phyloP scores from a whole-genome alignment of 2,888 invertebrate genomes.

The Raillietiella orientalis region DNA sequence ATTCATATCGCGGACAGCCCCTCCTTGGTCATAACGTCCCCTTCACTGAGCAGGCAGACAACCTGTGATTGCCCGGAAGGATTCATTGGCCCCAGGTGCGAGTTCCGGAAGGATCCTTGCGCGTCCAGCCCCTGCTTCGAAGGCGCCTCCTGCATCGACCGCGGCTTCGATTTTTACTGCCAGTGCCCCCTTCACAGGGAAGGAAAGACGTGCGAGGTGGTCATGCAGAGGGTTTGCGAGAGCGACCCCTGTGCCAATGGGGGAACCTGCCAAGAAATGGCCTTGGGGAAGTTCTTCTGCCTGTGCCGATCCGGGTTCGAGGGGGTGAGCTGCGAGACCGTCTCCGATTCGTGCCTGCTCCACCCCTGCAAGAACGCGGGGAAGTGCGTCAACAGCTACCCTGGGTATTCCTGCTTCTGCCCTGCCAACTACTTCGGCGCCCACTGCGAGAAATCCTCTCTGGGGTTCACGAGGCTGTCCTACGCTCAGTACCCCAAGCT shows the following conservation, averaged over 20 bases:
- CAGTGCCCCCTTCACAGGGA: slow-evolving; percentile 40
- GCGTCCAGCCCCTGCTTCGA: slow-evolving; percentile 56
- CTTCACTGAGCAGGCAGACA: slow-evolving; percentile 38
- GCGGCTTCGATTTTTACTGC: slow-evolving; percentile 54
- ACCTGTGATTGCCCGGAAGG: slow-evolving; percentile 49
- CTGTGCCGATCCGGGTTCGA: slow-evolving; percentile 65
- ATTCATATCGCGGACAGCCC: slow-evolving; percentile 47
- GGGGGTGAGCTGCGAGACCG: slow-evolving; percentile 57
- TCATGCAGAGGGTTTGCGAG: slow-evolving; percentile 49
- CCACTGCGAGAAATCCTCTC: slow-evolving; percentile 64
- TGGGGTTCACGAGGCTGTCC: slow-evolving; percentile 58
- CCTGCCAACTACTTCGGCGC: slow-evolving; percentile 52
- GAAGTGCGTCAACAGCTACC: slow-evolving; percentile 52
- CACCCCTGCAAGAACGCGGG: slow-evolving; percentile 79
- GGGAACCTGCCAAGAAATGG: slow-evolving; percentile 60
- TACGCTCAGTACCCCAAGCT: slow-evolving; percentile 60
- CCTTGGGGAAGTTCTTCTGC: slow-evolving; percentile 66
- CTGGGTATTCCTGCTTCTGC: slow-evolving; percentile 45
- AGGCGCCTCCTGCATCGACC: slow-evolving; percentile 48
- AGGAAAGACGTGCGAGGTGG: slow-evolving; percentile 50
- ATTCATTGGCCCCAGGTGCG: slow-evolving; percentile 47
- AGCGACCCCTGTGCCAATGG: slow-evolving; percentile 64
- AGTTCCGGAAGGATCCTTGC: slow-evolving; percentile 63
- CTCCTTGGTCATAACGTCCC: slow-evolving; percentile 46
- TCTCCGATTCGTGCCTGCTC: slow-evolving; percentile 56